Conservation (phyloP, 2,797 vertebrate species). For the Chlorospingus semifuscus region DNA sequence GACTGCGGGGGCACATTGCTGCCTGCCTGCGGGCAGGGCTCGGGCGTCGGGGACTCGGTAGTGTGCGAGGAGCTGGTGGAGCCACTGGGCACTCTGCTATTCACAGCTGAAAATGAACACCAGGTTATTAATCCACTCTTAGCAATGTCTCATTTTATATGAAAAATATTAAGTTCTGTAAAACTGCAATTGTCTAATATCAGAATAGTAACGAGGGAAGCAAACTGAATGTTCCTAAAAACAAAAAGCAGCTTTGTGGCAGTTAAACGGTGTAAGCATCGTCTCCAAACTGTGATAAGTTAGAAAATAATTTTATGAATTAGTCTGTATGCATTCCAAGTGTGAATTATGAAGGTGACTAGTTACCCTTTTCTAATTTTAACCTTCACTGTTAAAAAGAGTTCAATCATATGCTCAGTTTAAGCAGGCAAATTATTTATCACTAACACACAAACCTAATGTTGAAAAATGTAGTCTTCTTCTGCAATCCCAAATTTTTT, state of each 20-base stretch:
- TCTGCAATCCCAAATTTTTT: neutral
- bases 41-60: constrained; percentile 85
- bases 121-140: neutral
- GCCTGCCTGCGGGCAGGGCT: constrained; percentile 84
- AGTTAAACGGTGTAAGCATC: neutral
- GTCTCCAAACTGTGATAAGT: neutral
- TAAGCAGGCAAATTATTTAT: neutral
- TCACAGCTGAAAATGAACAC: constrained; percentile 87
- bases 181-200: neutral
- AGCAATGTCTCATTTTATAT: neutral
- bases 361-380: neutral
- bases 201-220: neutral
- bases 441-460: neutral
- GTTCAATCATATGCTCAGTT: neutral
- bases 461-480: neutral
- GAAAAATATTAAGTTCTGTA: neutral
- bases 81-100: constrained; percentile 87
- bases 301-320: neutral
- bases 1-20: constrained; percentile 84
- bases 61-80: constrained; percentile 77
- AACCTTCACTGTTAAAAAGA: neutral
- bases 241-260: neutral
- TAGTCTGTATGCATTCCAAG: neutral
- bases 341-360: neutral
- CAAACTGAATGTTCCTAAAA: neutral